A percentile compares a stretch with the other conserved stretches of the same genome.
These are phyloP conservation scores for Neodiprion virginianus DNA, from an alignment of 1,140 invertebrate genomes.

Conservation along the genomic window DNA sequence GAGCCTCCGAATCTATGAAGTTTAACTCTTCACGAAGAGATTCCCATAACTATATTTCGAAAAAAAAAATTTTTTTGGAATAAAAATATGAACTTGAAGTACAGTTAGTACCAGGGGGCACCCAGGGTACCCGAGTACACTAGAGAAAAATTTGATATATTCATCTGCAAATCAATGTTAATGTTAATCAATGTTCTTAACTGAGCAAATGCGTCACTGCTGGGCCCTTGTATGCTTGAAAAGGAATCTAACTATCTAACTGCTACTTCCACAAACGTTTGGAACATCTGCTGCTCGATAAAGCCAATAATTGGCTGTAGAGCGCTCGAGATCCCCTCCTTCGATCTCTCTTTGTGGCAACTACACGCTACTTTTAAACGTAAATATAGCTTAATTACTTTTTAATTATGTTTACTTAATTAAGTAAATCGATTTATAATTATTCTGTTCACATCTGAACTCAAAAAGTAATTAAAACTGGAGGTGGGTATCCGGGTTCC, in stretches of 20 bases:
- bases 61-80: not conserved
- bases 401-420: too few species aligned
- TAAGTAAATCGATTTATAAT: too few species aligned
- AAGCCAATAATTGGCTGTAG: conserved; percentile 9
- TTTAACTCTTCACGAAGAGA: not conserved
- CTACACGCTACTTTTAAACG: too few species aligned
- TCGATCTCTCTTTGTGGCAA: too few species aligned
- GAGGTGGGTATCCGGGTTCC: too few species aligned
- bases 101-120: not conserved
- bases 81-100: not conserved
- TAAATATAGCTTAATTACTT: not conserved
- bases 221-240: not conserved
- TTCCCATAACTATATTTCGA: not conserved
- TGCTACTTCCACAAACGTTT: conserved; percentile 13
- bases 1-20: not conserved
- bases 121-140: not conserved
- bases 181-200: not conserved
- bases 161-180: not conserved
- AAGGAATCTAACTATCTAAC: not conserved
- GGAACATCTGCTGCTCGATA: not conserved
- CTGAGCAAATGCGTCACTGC: not conserved
- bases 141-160: conserved; percentile 8
- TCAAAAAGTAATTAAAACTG: not conserved
- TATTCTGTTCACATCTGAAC: not conserved
- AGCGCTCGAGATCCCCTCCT: not conserved